These are phyloP conservation scores for Myanophis thanlyinensis DNA, from an alignment of 2,113 vertebrate species.

Conservation along the genomic window DNA sequence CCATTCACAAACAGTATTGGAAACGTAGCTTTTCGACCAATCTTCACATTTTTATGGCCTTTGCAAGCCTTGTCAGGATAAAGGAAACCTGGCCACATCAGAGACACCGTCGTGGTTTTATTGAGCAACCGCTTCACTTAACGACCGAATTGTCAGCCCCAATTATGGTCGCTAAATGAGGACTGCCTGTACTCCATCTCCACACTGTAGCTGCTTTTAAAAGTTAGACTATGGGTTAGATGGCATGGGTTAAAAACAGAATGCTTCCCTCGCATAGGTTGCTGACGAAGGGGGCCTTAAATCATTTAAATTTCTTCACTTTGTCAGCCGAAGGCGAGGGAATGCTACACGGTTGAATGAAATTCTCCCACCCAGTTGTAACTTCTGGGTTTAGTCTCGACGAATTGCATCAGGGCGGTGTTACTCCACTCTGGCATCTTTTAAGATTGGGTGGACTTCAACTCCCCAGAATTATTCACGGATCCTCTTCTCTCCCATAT, in stretches of 20 bases:
- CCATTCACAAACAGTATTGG: not conserved
- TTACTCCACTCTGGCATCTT: not conserved
- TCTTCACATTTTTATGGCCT: not conserved
- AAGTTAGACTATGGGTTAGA: not conserved
- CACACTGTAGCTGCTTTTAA: not conserved
- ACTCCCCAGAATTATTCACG: not conserved
- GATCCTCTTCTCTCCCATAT: not conserved
- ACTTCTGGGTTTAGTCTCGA: not conserved
- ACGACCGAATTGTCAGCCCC: not conserved
- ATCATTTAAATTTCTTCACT: not conserved
- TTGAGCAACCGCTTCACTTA: not conserved
- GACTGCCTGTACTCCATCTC: not conserved
- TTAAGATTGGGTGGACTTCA: not conserved
- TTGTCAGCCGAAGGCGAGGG: not conserved
- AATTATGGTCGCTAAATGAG: not conserved
- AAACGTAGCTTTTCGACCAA: not conserved
- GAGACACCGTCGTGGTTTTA: not conserved
- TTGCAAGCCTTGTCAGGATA: too few species aligned
- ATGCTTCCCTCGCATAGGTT: not conserved
- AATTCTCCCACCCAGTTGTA: not conserved
- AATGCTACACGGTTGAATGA: not conserved
- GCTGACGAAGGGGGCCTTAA: not conserved
- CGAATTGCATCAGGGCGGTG: not conserved
- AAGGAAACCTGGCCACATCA: not conserved
- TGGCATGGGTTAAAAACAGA: not conserved